These are phyloP conservation scores for Anser brachyrhynchus DNA, from an alignment of 2,113 vertebrate genomes.

Conservation along the genomic window DNA sequence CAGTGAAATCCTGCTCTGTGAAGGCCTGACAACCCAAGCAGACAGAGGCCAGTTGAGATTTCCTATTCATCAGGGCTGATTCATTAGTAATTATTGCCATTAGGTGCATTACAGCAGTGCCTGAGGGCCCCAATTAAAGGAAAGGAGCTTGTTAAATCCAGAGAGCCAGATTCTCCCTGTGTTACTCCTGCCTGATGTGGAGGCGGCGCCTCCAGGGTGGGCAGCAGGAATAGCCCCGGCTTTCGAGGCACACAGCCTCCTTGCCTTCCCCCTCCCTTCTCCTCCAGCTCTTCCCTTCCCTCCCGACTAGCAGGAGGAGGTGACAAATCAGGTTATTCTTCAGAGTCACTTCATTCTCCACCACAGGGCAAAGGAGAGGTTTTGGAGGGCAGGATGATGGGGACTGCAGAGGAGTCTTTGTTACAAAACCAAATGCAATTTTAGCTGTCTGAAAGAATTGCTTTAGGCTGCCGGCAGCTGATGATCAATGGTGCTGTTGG, in stretches of 20 bases:
- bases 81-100: constrained; percentile 53
- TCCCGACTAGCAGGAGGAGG: background rate
- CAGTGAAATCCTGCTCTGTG: background rate
- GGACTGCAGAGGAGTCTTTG: background rate
- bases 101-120: constrained; percentile 11
- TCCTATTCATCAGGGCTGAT: background rate
- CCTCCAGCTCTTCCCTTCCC: background rate
- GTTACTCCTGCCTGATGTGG: background rate
- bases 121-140: constrained; percentile 24
- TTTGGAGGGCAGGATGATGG: background rate
- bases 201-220: background rate
- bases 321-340: background rate
- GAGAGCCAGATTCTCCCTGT: background rate
- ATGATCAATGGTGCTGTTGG: background rate
- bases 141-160: constrained; percentile 30
- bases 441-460: background rate
- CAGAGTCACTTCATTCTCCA: background rate
- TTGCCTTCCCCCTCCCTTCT: background rate
- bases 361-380: background rate
- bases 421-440: constrained; percentile 4
- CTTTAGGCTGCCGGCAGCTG: background rate
- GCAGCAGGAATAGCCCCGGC: background rate
- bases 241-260: background rate
- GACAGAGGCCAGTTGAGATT: background rate
- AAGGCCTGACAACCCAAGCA: background rate